Evolutionary conservation across 1,140 invertebrate species (phyloP).

Genomic region (Penaeus vannamei): DNA sequence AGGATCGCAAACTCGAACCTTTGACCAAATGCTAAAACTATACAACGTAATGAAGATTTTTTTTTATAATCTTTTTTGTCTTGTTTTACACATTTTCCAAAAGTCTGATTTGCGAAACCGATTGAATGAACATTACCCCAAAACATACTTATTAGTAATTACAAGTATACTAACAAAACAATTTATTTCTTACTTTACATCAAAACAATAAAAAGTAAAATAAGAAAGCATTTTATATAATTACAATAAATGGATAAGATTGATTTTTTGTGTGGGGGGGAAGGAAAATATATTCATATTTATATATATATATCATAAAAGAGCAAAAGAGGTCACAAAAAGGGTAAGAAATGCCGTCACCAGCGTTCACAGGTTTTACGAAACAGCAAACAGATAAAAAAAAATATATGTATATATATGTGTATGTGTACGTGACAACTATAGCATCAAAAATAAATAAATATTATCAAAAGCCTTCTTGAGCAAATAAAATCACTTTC

Average conservation of each 20-base stretch:
- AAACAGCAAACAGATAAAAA: constrained; percentile 43
- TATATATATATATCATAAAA: background rate
- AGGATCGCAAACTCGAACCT: background rate
- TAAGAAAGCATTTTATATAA: constrained; percentile 28
- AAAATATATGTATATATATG: constrained; percentile 18
- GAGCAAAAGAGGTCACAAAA: constrained; percentile 58
- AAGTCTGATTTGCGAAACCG: constrained; percentile 16
- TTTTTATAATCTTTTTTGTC: too few relatives aligned
- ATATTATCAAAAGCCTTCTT: constrained; percentile 50
- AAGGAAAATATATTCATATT: constrained; percentile 38
- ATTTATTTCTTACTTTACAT: constrained; percentile 44
- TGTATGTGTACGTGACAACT: constrained; percentile 19
- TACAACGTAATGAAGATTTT: too few relatives aligned
- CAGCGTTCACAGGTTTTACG: constrained; percentile 14
- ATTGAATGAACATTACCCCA: constrained; percentile 48
- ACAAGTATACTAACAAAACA: constrained; percentile 58
- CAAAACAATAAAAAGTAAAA: constrained; percentile 26
- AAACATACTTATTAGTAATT: constrained; percentile 54
- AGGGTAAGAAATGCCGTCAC: background rate
- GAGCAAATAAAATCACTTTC: constrained; percentile 34
- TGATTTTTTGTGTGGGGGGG: background rate
- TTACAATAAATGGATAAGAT: constrained; percentile 45
- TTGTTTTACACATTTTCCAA: background rate
- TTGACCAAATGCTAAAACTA: too few relatives aligned
- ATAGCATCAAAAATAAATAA: constrained; percentile 48